Conservation (phyloP, 2,888 invertebrate genomes). For the Gastrophysa polygoni region DNA sequence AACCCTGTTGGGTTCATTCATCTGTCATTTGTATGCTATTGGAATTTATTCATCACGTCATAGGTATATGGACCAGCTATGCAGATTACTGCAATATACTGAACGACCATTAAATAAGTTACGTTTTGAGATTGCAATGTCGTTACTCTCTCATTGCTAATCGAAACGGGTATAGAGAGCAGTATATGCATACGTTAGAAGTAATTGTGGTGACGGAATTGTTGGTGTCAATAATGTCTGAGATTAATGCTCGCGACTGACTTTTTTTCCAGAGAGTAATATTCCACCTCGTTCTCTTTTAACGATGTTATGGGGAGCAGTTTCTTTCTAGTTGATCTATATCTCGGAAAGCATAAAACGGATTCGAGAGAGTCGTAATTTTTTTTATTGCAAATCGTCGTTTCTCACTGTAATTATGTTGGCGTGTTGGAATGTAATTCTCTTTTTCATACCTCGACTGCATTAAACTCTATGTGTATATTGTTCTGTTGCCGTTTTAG, state of each 20-base stretch:
- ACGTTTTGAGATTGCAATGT: no score
- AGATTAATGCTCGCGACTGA: not conserved
- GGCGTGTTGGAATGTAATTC: slow-evolving; percentile 17
- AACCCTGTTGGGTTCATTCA: no score
- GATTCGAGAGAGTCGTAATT: not conserved
- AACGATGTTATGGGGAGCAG: not conserved
- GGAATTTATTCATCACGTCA: no score
- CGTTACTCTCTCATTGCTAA: no score
- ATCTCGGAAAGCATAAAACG: slow-evolving; percentile 1
- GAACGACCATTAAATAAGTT: no score
- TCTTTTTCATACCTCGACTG: slow-evolving; percentile 11
- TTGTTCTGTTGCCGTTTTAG: not conserved
- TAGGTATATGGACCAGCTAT: no score
- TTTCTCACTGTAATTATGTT: slow-evolving; percentile 9
- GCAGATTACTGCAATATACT: no score
- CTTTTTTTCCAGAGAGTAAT: not conserved
- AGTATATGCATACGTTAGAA: no score
- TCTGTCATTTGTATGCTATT: no score
- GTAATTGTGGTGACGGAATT: not conserved
- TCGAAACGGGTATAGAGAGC: no score
- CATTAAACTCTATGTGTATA: not conserved
- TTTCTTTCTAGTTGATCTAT: not conserved
- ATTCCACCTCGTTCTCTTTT: not conserved
- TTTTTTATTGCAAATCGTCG: slow-evolving; percentile 2
- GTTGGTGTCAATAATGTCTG: not conserved